These are phyloP conservation scores for Furcula furcula DNA, from an alignment of 2,888 invertebrate genomes.

Conservation along the genomic window DNA sequence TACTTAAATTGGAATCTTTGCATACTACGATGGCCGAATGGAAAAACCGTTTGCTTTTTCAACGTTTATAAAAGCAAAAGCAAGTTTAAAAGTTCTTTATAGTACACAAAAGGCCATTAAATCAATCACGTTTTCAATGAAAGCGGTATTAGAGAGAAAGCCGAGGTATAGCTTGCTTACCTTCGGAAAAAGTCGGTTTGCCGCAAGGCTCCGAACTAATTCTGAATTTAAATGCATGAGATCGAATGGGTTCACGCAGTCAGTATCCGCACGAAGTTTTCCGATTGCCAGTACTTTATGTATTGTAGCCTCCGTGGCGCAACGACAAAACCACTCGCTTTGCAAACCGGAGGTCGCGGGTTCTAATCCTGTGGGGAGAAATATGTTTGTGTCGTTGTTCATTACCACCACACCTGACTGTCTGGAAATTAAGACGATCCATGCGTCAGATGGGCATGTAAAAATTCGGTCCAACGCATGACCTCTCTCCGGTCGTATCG, in stretches of 20 bases:
- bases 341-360: too few relatives aligned
- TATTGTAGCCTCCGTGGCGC: too few relatives aligned
- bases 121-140: constrained; percentile 72
- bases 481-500: too few relatives aligned
- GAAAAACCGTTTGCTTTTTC: background rate
- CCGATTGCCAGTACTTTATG: constrained; percentile 71
- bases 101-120: constrained; percentile 55
- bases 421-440: too few relatives aligned
- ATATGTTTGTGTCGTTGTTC: too few relatives aligned
- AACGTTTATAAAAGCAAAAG: constrained; percentile 15
- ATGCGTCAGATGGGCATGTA: too few relatives aligned
- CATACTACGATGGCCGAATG: background rate
- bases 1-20: background rate
- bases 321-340: too few relatives aligned
- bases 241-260: constrained; percentile 74
- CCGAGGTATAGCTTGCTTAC: constrained; percentile 60
- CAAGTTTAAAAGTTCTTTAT: constrained; percentile 34
- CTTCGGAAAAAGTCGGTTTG: constrained; percentile 64
- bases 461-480: too few relatives aligned
- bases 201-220: constrained; percentile 73
- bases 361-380: too few relatives aligned
- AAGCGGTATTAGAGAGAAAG: constrained; percentile 58
- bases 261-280: constrained; percentile 58
- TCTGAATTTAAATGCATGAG: constrained; percentile 82
- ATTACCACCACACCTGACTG: too few relatives aligned